Conservation (phyloP, 2,888 invertebrate genomes). For the Vesta saturnalis region DNA sequence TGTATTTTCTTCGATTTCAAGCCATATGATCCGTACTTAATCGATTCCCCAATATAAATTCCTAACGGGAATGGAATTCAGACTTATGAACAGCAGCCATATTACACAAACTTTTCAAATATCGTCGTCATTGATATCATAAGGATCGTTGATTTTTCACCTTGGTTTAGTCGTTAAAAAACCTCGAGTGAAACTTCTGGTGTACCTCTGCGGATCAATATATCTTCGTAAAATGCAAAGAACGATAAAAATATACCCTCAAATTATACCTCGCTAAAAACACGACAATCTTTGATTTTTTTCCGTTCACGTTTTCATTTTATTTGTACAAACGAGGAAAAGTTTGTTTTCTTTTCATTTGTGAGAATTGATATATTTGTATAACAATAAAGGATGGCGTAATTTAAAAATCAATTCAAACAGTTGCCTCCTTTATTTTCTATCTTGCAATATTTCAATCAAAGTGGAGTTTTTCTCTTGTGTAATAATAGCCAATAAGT, state of each 20-base stretch:
- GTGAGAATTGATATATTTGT: constrained; percentile 3
- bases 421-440: too few species aligned
- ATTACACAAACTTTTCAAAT: constrained; percentile 56
- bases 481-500: background rate
- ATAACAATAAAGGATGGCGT: background rate
- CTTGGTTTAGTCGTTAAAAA: constrained; percentile 26
- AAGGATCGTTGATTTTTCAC: constrained; percentile 32
- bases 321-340: constrained; percentile 25
- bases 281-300: constrained; percentile 21
- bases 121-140: constrained; percentile 39
- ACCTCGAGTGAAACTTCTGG: constrained; percentile 16
- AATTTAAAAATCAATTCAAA: too few species aligned
- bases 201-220: constrained; percentile 6
- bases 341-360: constrained; percentile 36
- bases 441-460: background rate
- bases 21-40: constrained; percentile 38
- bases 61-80: constrained; percentile 51
- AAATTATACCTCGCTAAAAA: constrained; percentile 20
- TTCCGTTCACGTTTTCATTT: constrained; percentile 18
- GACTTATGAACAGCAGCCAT: constrained; percentile 50
- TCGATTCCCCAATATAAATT: constrained; percentile 58
- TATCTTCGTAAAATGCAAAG: constrained; percentile 9
- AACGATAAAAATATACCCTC: constrained; percentile 32
- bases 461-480: background rate
- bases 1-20: constrained; percentile 20